Evolutionary conservation across 1,140 invertebrate species (phyloP).

Genomic region (Chironomus tepperi): DNA sequence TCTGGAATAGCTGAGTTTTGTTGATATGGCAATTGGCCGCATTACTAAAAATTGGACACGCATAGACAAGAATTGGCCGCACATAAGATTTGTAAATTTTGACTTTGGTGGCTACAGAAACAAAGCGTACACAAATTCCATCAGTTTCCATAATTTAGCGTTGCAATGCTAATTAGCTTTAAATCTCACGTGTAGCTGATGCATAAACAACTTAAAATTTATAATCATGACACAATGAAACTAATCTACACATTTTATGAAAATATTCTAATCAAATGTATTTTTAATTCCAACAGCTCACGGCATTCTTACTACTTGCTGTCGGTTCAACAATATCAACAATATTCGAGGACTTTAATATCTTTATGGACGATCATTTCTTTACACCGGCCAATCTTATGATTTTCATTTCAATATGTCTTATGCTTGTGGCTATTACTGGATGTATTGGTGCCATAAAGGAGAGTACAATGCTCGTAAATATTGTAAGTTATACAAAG

Average conservation of each 20-base stretch:
- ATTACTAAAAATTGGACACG: too few relatives aligned
- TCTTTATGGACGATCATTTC: conserved; percentile 57
- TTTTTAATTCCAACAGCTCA: conserved; percentile 47
- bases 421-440: conserved; percentile 68
- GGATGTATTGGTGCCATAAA: conserved; percentile 74
- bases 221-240: not conserved
- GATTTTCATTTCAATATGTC: conserved; percentile 64
- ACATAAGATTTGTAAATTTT: too few relatives aligned
- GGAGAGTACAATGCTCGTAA: conserved; percentile 74
- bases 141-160: not conserved
- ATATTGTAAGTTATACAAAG: conserved; percentile 51
- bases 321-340: conserved; percentile 67
- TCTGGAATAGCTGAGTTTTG: too few relatives aligned
- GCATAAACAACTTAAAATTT: not conserved
- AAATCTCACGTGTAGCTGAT: not conserved
- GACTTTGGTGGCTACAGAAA: too few relatives aligned
- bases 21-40: too few relatives aligned
- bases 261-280: not conserved
- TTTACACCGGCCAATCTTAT: conserved; percentile 63
- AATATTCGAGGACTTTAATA: conserved; percentile 62
- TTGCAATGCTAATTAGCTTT: not conserved
- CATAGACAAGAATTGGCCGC: too few relatives aligned
- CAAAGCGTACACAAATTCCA: too few relatives aligned
- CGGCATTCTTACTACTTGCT: conserved; percentile 63
- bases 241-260: too few relatives aligned